These are phyloP conservation scores for Mactra quadrangularis DNA, from an alignment of 1,140 invertebrate genomes.

Conservation along the genomic window DNA sequence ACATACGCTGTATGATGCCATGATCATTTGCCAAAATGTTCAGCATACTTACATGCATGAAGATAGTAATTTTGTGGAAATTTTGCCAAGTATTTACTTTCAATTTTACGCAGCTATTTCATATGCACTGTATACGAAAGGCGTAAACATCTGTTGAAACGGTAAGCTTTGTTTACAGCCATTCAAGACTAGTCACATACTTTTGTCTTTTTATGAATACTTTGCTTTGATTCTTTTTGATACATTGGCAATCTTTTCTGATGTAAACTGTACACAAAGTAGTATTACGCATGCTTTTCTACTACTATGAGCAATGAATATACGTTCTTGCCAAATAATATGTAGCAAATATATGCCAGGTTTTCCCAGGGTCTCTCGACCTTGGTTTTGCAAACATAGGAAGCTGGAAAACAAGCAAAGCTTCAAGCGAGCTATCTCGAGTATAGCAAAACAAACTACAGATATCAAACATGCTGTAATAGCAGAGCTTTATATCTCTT, in stretches of 20 bases:
- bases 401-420: not conserved
- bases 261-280: conserved; percentile 13
- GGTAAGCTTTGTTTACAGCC: conserved; percentile 19
- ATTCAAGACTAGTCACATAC: conserved; percentile 19
- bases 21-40: conserved; percentile 17
- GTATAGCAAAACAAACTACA: no score
- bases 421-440: no score
- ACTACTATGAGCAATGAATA: conserved; percentile 23
- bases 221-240: conserved; percentile 27
- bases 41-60: conserved; percentile 33
- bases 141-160: not conserved
- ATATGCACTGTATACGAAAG: not conserved
- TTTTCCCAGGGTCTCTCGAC: conserved; percentile 8
- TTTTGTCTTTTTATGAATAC: conserved; percentile 9
- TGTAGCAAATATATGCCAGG: conserved; percentile 13
- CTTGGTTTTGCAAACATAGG: conserved; percentile 12
- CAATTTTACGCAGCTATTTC: conserved; percentile 36
- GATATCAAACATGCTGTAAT: no score
- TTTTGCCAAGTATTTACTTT: conserved; percentile 27
- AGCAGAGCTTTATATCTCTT: no score
- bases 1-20: conserved; percentile 1
- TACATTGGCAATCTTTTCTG: not conserved
- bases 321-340: conserved; percentile 10
- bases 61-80: conserved; percentile 18
- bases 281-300: conserved; percentile 8